phyloP scores from a whole-genome alignment of 2,888 invertebrate genomes.

The Ochropacha duplaris region DNA sequence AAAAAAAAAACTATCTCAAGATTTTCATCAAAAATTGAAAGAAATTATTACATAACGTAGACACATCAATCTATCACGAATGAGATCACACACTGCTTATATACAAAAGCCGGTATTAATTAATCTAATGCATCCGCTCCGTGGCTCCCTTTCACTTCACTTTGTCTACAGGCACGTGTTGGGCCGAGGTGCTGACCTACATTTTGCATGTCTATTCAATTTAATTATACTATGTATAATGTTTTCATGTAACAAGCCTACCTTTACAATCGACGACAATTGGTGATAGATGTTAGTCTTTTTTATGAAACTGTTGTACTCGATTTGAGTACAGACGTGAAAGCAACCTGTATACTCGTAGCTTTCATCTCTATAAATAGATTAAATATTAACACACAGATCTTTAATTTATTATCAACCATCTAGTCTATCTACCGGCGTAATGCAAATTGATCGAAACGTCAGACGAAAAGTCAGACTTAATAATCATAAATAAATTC shows the following conservation, averaged over 20 bases:
- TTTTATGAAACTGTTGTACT: background rate
- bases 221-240: conserved; percentile 19
- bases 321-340: background rate
- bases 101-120: conserved; percentile 42
- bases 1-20: too few relatives aligned
- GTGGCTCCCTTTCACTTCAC: conserved; percentile 18
- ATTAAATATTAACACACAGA: too few relatives aligned
- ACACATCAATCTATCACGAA: background rate
- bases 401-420: too few relatives aligned
- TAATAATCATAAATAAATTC: too few relatives aligned
- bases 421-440: too few relatives aligned
- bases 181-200: conserved; percentile 41
- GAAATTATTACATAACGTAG: too few relatives aligned
- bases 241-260: background rate
- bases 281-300: conserved; percentile 3
- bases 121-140: conserved; percentile 50
- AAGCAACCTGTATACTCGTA: background rate
- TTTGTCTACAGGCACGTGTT: conserved; percentile 20
- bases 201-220: conserved; percentile 43
- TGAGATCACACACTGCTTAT: background rate
- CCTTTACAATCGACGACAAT: conserved; percentile 1
- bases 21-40: too few relatives aligned
- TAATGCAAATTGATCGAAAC: too few relatives aligned
- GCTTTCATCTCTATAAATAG: too few relatives aligned
- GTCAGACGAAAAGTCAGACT: too few relatives aligned